Base-by-base conservation (phyloP, 2,113 vertebrate species). In the Lophotis ruficrista region DNA sequence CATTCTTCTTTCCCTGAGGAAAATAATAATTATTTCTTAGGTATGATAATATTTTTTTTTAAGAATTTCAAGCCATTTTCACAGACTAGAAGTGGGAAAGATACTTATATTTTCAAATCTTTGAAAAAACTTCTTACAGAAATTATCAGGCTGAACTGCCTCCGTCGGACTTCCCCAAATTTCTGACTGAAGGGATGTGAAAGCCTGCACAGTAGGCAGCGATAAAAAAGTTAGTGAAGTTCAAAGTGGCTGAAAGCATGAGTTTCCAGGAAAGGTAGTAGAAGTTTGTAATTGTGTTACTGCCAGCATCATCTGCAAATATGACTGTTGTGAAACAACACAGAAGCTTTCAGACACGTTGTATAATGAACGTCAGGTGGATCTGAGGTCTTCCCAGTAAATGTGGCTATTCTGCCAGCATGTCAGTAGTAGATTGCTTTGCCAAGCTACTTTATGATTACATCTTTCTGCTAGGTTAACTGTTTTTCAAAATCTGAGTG, bases 291-390 rank as follows among this genome's bases (percentile, higher is more conserved):
- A 62, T 5, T 54, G 6, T 70, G 21, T 70, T 75, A 51, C 25
- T 60, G 12, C 6, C 47, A 91, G 17, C 4, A 4, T 3, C 27
- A 81, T 16, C 62, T 48, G 6, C 0, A 1, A 1, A 58, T 41
- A 11, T 3, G 1, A 70, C 9, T 27, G 10, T 37, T 71, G 18
- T 14, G 37, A 79, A 76, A n/a, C 13, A 41, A 16, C 27, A 41
- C 19, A n/a, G 17, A 56, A 76, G 9, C 7, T 82, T 89, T 86
- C 35, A 93, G 21, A 83, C 6, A 48, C 2, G 0, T 47, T 73
- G 4, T 24, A 19, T 50, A 65, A 56, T 6, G 37, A 68, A 51
- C 12, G 65, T 37, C 25, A 72, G 27, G 27, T 0, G 0, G 12
- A 61, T 38, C 37, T 47, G 45, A 48, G 70, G 12, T 43, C 53